Base-by-base conservation (phyloP, 2,113 vertebrate genomes). In the Microcebus jonahi region DNA sequence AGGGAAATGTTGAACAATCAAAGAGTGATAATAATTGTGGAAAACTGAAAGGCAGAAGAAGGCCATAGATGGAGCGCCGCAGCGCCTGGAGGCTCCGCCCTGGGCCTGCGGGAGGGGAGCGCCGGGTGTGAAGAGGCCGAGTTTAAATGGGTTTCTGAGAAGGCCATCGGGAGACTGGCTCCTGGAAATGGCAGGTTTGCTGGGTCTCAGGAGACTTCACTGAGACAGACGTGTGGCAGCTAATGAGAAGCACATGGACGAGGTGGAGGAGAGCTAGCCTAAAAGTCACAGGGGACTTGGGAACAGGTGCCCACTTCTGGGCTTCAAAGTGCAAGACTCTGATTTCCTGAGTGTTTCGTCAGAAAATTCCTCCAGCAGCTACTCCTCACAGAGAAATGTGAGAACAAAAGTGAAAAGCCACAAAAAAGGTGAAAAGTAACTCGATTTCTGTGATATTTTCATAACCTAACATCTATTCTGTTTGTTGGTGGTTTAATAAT, bases 131-230 rank as follows among this genome's bases (percentile, higher is more conserved):
- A 70, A 71, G 61, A 55, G 21, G 21, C 2, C 13, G 18, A 14
- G 1, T 17, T 86, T 96, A 96, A 95, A 76, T 91, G 61, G 76
- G 68, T 83, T 85, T 67, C 77, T 80, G 57, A 29, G 25, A 75
- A 79, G 23, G 45, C 50, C 12, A 29, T 57, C n/a, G 50, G 67
- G 8, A 9, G 1, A 70, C 0, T 5, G 17, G 15, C 10, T 61
- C 20, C 29, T 71, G 23, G 13, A 53, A 73, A 50, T 7, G 94
- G 11, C 6, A 29, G 6, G 4, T 10, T 36, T 39, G 10, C 31
- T 1, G 36, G 20, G n/a, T 63, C 88, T 34, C 90, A 45, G n/a
- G 11, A 34, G 95, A 75, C 18, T 39, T 68, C 10, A 65, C 12
- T 55, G 89, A 91, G 59, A 63, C 36, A 45, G 36, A 34, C 31